A percentile compares a stretch with the other conserved stretches of the same genome.
These are phyloP conservation scores for Leptobrachium ailaonicum DNA, from an alignment of 2,113 vertebrate genomes.

Conservation along the genomic window DNA sequence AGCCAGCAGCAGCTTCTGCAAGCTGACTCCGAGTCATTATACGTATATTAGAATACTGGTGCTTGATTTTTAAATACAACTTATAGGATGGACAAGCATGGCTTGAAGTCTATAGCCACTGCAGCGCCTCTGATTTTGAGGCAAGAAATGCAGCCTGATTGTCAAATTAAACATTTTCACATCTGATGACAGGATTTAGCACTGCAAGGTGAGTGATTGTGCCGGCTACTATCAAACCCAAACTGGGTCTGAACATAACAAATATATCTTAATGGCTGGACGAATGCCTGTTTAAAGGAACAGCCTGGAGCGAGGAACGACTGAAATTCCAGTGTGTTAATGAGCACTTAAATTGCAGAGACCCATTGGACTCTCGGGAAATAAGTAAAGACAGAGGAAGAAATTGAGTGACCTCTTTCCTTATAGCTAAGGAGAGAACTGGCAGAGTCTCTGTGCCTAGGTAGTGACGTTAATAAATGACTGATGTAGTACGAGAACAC, in stretches of 20 bases:
- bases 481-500: slow-evolving; percentile 52
- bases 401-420: slow-evolving; percentile 51
- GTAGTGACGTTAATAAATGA: slow-evolving; percentile 64
- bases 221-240: slow-evolving; percentile 41
- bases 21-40: too few relatives aligned
- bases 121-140: too few relatives aligned
- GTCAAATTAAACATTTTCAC: too few relatives aligned
- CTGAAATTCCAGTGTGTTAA: slow-evolving; percentile 53
- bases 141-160: too few relatives aligned
- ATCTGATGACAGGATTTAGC: slow-evolving; percentile 3
- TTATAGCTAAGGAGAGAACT: slow-evolving; percentile 33
- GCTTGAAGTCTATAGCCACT: too few relatives aligned
- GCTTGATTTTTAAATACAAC: too few relatives aligned
- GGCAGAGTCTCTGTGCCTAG: slow-evolving; percentile 50
- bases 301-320: slow-evolving; percentile 27
- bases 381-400: slow-evolving; percentile 52
- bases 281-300: slow-evolving; percentile 36
- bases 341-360: slow-evolving; percentile 53
- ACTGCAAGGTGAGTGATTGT: neutral
- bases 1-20: too few relatives aligned
- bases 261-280: slow-evolving; percentile 29
- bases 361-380: slow-evolving; percentile 50
- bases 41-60: neutral
- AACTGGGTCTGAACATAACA: slow-evolving; percentile 38
- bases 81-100: too few relatives aligned